Base-by-base conservation (phyloP, 2,888 invertebrate species). In the Aphodius sticticus region DNA sequence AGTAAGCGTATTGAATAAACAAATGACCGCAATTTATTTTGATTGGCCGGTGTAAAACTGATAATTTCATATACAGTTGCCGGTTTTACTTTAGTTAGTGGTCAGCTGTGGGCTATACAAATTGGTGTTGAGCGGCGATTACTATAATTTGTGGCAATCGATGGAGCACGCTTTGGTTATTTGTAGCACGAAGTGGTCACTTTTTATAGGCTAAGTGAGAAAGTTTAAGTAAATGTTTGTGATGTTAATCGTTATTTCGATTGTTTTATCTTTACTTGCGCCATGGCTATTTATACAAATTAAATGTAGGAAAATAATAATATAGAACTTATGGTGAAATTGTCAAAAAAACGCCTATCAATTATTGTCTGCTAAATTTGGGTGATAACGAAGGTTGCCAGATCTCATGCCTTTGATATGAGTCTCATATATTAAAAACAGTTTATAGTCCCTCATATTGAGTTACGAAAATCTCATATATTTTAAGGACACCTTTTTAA, bases 141-240 rank as follows among this genome's bases (percentile, higher is more conserved):
- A 53, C 53, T 53, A 53, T 53, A 53, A 53, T 53, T 53, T 53
- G 53, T 53, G 53, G 53, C 53, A 53, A 53, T 53, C 53, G 53
- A 53, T 53, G 53, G 7, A 53, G 4, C 53, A 53, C 53, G 53
- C 53, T 53, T 53, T 5, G 12, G 53, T 53, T 53, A 12, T 53
- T 53, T 53, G 53, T 53, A 5, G 7, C 53, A 53, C 53, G 53
- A 12, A 53, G 4, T 5, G 53, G 9, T 53, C 12, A 53, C 53
- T 53, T 53, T 53, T 12, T 7, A 53, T 53, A 5, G 7, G 53
- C 53, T 53, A 53, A 53, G 53, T 53, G 53, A 12, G 53, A 53
- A 53, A 53, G 53, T 53, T 53, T 12, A 53, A 53, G 9, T 53
- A 7, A 12, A 53, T 53, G 12, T 53, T 53, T 53, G 53, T 53